A percentile compares a stretch with the other conserved stretches of the same genome.
These are phyloP conservation scores for Ceyx margarethae DNA, from an alignment of 2,113 vertebrate genomes.

Conservation along the genomic window DNA sequence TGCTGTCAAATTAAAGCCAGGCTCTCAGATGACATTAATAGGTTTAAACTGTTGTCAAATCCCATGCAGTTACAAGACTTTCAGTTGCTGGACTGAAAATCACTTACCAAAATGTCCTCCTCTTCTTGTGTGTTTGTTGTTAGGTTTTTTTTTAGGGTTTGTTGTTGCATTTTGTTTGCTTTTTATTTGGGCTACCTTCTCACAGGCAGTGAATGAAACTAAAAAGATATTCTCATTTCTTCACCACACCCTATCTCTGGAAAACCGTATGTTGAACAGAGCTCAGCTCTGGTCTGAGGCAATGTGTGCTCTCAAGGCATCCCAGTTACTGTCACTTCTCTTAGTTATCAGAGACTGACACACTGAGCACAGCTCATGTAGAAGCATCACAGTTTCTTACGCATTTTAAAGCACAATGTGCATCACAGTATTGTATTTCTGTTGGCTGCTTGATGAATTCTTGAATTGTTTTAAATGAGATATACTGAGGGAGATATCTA, in stretches of 20 bases:
- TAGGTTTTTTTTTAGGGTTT: too few relatives aligned
- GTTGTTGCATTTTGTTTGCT: neutral
- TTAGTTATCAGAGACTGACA: neutral
- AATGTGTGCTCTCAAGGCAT: accelerated
- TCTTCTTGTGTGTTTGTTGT: neutral
- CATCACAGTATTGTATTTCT: neutral
- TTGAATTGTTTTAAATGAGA: neutral
- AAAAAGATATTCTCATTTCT: neutral
- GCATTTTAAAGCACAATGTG: neutral
- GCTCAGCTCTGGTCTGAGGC: neutral
- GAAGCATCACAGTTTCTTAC: accelerated
- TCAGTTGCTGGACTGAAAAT: neutral
- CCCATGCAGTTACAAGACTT: neutral
- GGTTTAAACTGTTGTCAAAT: neutral
- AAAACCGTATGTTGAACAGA: neutral
- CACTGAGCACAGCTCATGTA: accelerated
- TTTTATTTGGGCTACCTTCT: neutral
- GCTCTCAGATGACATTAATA: neutral
- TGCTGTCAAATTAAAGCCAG: neutral
- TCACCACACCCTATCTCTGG: accelerated
- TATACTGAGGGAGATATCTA: neutral
- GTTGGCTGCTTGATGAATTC: neutral
- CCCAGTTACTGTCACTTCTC: accelerated
- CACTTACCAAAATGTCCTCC: neutral
- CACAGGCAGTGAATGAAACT: neutral